These are phyloP conservation scores for Entomobrya multifasciata DNA, from an alignment of 2,888 invertebrate genomes.

Conservation along the genomic window DNA sequence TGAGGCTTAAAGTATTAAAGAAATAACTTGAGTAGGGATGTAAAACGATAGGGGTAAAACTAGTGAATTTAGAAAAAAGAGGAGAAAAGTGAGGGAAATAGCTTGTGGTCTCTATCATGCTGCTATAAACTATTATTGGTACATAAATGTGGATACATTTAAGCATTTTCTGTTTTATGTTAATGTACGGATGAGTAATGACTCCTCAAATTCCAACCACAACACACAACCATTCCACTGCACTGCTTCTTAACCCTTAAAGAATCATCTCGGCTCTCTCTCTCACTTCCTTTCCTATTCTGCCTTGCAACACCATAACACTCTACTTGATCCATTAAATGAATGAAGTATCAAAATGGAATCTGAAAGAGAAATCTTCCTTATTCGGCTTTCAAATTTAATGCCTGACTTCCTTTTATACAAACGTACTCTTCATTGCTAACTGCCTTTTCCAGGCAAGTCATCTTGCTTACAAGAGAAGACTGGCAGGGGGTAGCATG, in stretches of 20 bases:
- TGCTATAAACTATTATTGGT: neutral
- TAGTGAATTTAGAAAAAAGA: too few species aligned
- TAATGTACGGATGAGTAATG: slow-evolving; percentile 63
- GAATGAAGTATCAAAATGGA: slow-evolving; percentile 38
- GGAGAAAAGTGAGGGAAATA: slow-evolving; percentile 36
- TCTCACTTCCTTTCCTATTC: too few species aligned
- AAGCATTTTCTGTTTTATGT: slow-evolving; percentile 45
- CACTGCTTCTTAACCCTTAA: neutral
- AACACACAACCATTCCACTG: slow-evolving; percentile 33
- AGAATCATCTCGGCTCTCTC: neutral
- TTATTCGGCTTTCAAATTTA: too few species aligned
- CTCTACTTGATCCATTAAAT: slow-evolving; percentile 31
- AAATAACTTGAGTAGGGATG: neutral
- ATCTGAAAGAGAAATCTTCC: slow-evolving; percentile 49
- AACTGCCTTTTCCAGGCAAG: neutral
- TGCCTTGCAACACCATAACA: too few species aligned
- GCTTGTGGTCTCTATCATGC: slow-evolving; percentile 36
- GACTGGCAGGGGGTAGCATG: neutral
- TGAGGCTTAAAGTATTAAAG: slow-evolving; percentile 19
- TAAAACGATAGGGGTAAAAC: neutral
- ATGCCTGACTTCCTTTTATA: slow-evolving; percentile 17
- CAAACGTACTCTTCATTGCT: neutral
- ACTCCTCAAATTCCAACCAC: slow-evolving; percentile 57
- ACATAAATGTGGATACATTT: neutral
- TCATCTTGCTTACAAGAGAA: neutral